Percentiles rank a stretch among this genome's conserved stretches.
phyloP scores from a whole-genome alignment of 2,888 invertebrate species.

The Callyntrura guangdongensis region DNA sequence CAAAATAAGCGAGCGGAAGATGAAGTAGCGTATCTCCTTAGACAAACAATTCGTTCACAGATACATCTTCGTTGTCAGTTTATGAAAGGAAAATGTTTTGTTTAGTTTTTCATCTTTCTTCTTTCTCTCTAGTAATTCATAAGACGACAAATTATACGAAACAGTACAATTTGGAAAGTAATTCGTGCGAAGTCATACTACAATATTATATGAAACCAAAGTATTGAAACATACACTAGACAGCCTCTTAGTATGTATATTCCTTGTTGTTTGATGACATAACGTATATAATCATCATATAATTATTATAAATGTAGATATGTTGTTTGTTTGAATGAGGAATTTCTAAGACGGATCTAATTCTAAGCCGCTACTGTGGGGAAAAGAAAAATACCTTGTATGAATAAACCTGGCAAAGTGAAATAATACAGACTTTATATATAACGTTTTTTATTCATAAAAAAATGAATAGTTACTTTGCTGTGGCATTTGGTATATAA shows the following conservation, averaged over 20 bases:
- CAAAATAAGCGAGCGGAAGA: constrained; percentile 61
- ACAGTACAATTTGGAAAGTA: background rate
- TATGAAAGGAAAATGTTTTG: constrained; percentile 17
- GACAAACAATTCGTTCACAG: constrained; percentile 18
- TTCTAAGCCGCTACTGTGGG: too few relatives aligned
- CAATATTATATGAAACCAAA: too few relatives aligned
- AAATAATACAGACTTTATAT: too few relatives aligned
- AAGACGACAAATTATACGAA: constrained; percentile 22
- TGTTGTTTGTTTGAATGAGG: too few relatives aligned
- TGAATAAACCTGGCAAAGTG: too few relatives aligned
- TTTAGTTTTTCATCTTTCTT: constrained; percentile 17
- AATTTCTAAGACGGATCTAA: too few relatives aligned
- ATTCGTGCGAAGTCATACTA: background rate
- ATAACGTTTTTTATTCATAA: too few relatives aligned
- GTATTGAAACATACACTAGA: background rate
- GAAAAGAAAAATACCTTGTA: too few relatives aligned
- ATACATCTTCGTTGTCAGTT: background rate
- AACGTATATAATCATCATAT: too few relatives aligned
- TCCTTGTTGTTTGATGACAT: background rate
- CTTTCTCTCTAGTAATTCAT: constrained; percentile 10
- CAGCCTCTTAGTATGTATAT: background rate
- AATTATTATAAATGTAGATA: too few relatives aligned
- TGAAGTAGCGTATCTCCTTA: constrained; percentile 21
- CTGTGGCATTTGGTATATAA: too few relatives aligned
- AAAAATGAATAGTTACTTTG: too few relatives aligned